These are phyloP conservation scores for Pteronotus mesoamericanus DNA, from an alignment of 2,797 vertebrate genomes.

Conservation along the genomic window DNA sequence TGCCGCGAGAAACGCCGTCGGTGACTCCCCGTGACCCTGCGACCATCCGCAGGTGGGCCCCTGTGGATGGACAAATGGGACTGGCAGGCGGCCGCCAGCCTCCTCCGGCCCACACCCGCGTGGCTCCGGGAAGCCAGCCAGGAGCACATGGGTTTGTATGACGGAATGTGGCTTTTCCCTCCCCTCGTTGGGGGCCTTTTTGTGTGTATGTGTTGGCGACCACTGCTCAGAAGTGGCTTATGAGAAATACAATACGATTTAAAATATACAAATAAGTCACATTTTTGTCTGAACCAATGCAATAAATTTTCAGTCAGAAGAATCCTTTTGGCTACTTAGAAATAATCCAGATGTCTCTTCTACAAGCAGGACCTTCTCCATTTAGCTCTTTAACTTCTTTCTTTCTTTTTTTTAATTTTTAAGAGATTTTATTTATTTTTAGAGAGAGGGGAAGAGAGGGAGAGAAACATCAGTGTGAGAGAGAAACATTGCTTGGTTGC, in stretches of 20 bases:
- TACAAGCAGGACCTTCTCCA: neutral
- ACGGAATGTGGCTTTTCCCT: conserved; percentile 27
- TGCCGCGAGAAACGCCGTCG: neutral
- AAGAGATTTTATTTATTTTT: neutral
- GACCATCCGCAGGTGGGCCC: neutral
- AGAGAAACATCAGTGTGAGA: neutral
- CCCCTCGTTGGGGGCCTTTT: conserved; percentile 18
- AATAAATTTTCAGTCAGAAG: neutral
- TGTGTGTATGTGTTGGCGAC: conserved; percentile 21
- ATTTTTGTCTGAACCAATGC: conserved; percentile 6
- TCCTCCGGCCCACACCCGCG: neutral
- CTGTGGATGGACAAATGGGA: neutral
- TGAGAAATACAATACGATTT: neutral
- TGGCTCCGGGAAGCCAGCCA: neutral
- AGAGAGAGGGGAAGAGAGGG: neutral
- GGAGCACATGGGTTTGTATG: neutral
- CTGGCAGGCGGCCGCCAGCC: neutral
- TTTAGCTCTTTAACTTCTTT: neutral
- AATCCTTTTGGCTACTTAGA: neutral
- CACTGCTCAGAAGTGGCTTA: neutral
- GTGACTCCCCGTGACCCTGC: neutral
- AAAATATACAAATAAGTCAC: neutral
- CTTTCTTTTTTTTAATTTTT: neutral
- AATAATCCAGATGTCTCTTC: neutral
- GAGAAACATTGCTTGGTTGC: no score